Evolutionary conservation across 2,888 invertebrate genomes (phyloP), one percentile per base, ranked within the genome.

Genomic region (Ptychoptera contaminata): DNA sequence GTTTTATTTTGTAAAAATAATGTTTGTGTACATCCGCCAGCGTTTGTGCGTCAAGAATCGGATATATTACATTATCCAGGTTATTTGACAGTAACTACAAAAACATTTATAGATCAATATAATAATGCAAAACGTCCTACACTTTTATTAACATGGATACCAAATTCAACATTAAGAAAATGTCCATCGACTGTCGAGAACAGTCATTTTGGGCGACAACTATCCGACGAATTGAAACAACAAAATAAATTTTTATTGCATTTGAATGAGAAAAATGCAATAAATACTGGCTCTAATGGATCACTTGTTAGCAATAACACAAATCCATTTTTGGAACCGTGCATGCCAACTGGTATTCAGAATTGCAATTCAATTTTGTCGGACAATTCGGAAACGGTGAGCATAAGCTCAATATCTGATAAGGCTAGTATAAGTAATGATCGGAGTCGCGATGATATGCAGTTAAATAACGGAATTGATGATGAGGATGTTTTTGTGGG

Each of bases 21-120:
- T 67, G 92, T 96, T 32, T 96, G 94, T 64, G 93, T 96, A 39
- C 94, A 96, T 70, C 92, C 93, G 7, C 88, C 91, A 40, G 82
- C 85, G 0, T 73, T 84, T 48, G 76, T 85, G 43, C 74, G 88
- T 41, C 82, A 83, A 54, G 83, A 84, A 55, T 75, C 82, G 44
- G 90, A 91, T 53, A 77, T 85, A 30, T 72, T 87, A 1, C 94
- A 94, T 58, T 85, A 90, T 65, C 93, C 93, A 2, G 94, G 76
- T 15, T 96, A 96, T 61, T 70, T 96, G 53, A 88, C 90, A 1
- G 79, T 94, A 38, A 82, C 84, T 12, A 85, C 85, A 15, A 84
- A 82, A 65, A 77, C 78, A n/a, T 80, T 80, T 60, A 73, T 79
- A 16, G 79, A 81, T 56, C 76, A 83, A 58, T 79, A 83, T 56